Conservation (phyloP, 2,888 invertebrate genomes). For the Chorisops tibialis region DNA sequence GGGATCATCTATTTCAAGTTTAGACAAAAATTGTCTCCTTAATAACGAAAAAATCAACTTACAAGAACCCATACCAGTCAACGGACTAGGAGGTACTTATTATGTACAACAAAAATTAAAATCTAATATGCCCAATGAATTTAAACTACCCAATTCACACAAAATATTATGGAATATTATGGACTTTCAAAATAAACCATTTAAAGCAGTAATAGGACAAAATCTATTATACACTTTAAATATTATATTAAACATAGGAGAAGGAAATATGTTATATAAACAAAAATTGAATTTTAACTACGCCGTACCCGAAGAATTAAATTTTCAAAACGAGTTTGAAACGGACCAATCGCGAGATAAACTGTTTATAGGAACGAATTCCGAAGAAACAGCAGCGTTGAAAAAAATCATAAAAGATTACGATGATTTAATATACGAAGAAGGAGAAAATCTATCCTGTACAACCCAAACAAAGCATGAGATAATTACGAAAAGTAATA, state of each 20-base stretch:
- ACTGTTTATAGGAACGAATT: neutral
- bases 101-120: neutral
- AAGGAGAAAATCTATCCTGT: too few relatives aligned
- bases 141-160: neutral
- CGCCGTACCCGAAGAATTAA: slow-evolving; percentile 3
- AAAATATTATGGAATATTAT: too few relatives aligned
- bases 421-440: too few relatives aligned
- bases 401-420: neutral
- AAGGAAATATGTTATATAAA: neutral
- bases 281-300: neutral
- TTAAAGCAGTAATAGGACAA: too few relatives aligned
- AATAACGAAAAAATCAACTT: neutral
- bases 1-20: too few relatives aligned
- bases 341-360: neutral
- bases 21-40: neutral
- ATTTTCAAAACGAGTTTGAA: neutral
- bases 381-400: neutral
- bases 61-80: neutral
- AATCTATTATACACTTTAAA: too few relatives aligned
- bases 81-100: neutral
- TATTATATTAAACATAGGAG: neutral
- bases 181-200: too few relatives aligned
- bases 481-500: too few relatives aligned
- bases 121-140: neutral
- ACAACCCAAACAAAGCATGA: too few relatives aligned